Base-by-base conservation (phyloP, 2,888 invertebrate species). In the Odontothrips loti region DNA sequence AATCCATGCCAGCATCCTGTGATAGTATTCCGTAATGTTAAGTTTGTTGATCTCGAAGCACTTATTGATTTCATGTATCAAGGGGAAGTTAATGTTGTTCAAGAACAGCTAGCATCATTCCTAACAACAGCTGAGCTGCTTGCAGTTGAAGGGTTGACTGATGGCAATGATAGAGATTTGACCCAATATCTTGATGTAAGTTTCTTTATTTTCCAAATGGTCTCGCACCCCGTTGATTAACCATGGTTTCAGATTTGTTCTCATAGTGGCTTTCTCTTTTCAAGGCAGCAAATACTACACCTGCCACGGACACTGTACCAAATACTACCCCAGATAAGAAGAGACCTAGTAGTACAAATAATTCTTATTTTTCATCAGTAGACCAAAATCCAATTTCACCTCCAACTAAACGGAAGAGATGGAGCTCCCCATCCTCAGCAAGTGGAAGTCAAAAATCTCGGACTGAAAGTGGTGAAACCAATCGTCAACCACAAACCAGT, bases 1-100 rank as follows among this genome's bases (percentile, higher is more conserved):
- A 94, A 93, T 86, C 94, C 94, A 79, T 94, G 93, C 86, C 93
- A 93, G 84, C 94, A 94, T 88, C 94, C 94, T 83, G 93, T 94
- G 81, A 93, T 94, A 84, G 93, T 94, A 87, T 93, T 94, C 86
- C 91, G 93, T 85, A 94, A 94, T 86, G 93, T 94, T 83, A 93
- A 92, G 86, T 94, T 90, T 85, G 93, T 92, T 84, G 95, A 95
- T 87, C 90, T 95, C 84, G 91, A 92, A 85, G 94, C 94, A 20
- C 91, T 95, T 83, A 90, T 95, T 68, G 93, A 94, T 86, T 95
- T 95, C 85, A 94, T 95, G 92, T 95, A 95, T 85, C 93, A 89
- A 85, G 95, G 95, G 82, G 94, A 95, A 88, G 94, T 95, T 11
- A 94, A 93, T 84, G 94, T 95, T 79, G 91, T 93, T 84, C 94